A percentile compares a stretch with the other conserved stretches of the same genome.
phyloP scores from a whole-genome alignment of 2,888 invertebrate genomes.

The Protonemura montana region DNA sequence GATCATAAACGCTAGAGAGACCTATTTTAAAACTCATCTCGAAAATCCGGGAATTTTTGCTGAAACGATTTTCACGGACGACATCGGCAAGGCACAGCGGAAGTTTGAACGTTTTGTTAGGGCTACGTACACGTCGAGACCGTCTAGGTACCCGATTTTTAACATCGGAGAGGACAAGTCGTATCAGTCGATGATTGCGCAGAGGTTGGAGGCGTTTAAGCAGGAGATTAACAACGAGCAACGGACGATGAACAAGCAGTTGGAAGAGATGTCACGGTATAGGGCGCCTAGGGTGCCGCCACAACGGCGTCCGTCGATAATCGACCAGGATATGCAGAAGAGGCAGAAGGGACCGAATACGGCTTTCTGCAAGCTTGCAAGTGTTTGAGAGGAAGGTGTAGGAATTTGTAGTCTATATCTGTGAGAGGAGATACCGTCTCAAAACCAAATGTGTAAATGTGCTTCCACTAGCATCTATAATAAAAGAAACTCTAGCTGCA shows the following conservation, averaged over 20 bases:
- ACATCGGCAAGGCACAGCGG: conserved; percentile 16
- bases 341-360: background rate
- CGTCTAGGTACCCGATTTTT: conserved; percentile 13
- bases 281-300: background rate
- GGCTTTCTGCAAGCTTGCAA: no score
- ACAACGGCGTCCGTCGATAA: conserved; percentile 70
- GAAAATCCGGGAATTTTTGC: conserved; percentile 57
- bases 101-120: conserved; percentile 10
- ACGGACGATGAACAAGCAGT: conserved; percentile 13
- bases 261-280: background rate
- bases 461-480: no score
- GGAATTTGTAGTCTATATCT: no score
- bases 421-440: no score
- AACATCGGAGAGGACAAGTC: conserved; percentile 3
- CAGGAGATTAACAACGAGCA: conserved; percentile 26
- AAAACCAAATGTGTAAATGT: no score
- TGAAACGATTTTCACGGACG: conserved; percentile 55
- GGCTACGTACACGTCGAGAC: background rate
- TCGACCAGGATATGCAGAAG: conserved; percentile 49
- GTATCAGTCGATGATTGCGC: conserved; percentile 26
- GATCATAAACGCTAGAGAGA: conserved; percentile 54
- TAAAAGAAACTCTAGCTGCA: no score
- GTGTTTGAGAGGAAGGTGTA: no score
- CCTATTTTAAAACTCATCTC: conserved; percentile 55
- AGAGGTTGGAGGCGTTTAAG: background rate